These are phyloP conservation scores for Seriola aureovittata DNA, from an alignment of 2,113 vertebrate species.

Conservation along the genomic window DNA sequence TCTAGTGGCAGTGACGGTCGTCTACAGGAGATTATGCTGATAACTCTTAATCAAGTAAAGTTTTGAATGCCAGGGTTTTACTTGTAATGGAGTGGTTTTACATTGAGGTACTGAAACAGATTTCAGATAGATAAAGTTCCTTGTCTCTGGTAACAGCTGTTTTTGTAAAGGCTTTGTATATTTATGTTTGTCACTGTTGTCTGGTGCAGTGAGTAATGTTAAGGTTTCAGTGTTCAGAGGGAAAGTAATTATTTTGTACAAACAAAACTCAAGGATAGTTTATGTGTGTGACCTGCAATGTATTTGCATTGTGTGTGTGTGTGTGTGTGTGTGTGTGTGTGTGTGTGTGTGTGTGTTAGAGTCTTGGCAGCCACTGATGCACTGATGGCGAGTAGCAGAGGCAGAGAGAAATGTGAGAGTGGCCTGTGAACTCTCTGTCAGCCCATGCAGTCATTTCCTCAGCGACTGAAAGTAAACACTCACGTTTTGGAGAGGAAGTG, in stretches of 20 bases:
- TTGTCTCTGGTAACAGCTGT: background rate
- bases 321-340: slow-evolving; percentile 28
- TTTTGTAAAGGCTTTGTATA: slow-evolving; percentile 1
- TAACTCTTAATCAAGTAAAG: background rate
- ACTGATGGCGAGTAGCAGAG: slow-evolving; percentile 52
- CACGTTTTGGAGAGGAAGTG: slow-evolving; percentile 78
- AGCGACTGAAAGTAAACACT: slow-evolving; percentile 83
- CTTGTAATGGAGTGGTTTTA: background rate
- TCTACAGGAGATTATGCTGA: background rate
- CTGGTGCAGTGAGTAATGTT: background rate
- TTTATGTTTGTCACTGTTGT: slow-evolving; percentile 32
- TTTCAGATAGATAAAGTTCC: background rate
- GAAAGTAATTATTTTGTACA: slow-evolving; percentile 44
- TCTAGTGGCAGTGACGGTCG: too few relatives aligned
- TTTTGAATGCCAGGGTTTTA: background rate
- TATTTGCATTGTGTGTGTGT: slow-evolving; percentile 43
- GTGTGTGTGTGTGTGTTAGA: slow-evolving; percentile 39
- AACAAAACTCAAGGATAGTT: slow-evolving; percentile 34
- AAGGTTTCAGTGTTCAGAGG: slow-evolving; percentile 28
- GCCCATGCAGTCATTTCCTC: slow-evolving; percentile 83
- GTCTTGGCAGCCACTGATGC: slow-evolving; percentile 63
- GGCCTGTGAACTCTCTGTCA: slow-evolving; percentile 73
- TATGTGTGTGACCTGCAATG: slow-evolving; percentile 25
- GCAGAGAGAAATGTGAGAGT: slow-evolving; percentile 70
- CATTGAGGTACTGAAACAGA: too few relatives aligned